Evolutionary conservation across 2,797 vertebrate genomes (phyloP), one percentile per base, ranked within the genome.

Genomic region (Chanos chanos): DNA sequence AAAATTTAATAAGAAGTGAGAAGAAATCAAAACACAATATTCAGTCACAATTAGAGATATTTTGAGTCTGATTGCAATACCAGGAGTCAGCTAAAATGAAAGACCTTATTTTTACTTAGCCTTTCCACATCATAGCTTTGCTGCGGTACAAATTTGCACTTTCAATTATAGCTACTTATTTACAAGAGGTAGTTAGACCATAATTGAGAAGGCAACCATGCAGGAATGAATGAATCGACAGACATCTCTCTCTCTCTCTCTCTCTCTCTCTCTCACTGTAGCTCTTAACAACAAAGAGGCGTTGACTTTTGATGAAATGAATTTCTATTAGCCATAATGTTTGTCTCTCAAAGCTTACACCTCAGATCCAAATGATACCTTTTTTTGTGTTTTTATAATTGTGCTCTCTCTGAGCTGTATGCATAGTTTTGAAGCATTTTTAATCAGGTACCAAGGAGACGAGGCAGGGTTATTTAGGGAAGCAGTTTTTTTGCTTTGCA

Each of bases 91-190:
- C 52, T 52, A 7, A 18, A 6, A 15, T n/a, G n/a, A n/a, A n/a
- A n/a, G n/a, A n/a, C n/a, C n/a, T 27, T 53, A 55, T 21, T 43
- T 55, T 31, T 43, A 41, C 52, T 28, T 28, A 7, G n/a, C n/a
- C n/a, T 37, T 19, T 13, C 12, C 2, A 2, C n/a, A 28, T 47
- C 21, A 36, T 6, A 47, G 59, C 19, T 48, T 48, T 21, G 30
- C 49, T 49, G 25, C 24, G 37, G 33, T 1, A 19, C 48, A 15
- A 37, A 48, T 48, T 31, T 27, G 22, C 27, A 22, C 19, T 28
- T 48, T 47, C 48, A 37, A 47, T 59, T 27, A 19, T 21, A 36
- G 41, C 13, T 21, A 37, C 37, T 19, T 59, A 34, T 39, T 49
- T 37, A 39, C 28, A 57, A 13, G 22, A 39, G 53, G 56, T 24